phyloP scores from a whole-genome alignment of 2,113 vertebrate genomes.

The Paraplagusia blochii region DNA sequence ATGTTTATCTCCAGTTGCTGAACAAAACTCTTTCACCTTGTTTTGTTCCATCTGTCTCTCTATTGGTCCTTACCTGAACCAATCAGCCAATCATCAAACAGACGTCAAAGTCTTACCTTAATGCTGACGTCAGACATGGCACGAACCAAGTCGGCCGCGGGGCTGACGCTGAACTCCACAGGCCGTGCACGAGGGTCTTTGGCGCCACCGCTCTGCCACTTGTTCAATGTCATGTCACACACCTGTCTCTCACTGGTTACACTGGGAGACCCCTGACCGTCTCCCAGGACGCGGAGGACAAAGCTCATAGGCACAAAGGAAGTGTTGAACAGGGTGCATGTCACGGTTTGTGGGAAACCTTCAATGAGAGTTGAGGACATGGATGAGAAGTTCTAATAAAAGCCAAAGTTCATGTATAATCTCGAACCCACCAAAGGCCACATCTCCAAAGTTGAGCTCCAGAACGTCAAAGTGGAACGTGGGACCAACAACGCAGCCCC shows the following conservation, averaged over 20 bases:
- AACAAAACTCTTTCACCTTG: too few species aligned
- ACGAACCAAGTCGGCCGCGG: constrained; percentile 68
- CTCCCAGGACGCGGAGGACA: constrained; percentile 77
- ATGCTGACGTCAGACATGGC: constrained; percentile 67
- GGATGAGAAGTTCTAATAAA: too few species aligned
- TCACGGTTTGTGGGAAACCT: constrained; percentile 81
- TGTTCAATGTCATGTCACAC: constrained; percentile 6
- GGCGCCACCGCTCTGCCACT: constrained; percentile 53
- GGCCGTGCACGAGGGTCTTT: constrained; percentile 37
- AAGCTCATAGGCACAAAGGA: constrained; percentile 82
- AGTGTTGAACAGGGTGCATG: constrained; percentile 80
- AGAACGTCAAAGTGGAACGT: constrained; percentile 81
- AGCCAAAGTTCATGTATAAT: background rate
- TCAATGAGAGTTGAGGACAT: background rate
- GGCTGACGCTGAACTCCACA: constrained; percentile 79
- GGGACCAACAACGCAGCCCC: constrained; percentile 80
- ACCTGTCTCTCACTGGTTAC: constrained; percentile 52
- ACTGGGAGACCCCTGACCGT: constrained; percentile 72
- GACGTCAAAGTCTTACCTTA: constrained; percentile 53
- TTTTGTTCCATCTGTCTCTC: too few species aligned
- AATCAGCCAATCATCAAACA: too few species aligned
- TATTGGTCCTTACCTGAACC: too few species aligned
- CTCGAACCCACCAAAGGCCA: constrained; percentile 82
- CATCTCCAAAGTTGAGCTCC: constrained; percentile 79
- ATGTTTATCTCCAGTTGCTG: too few species aligned